Evolutionary conservation across 1,140 invertebrate species (phyloP), one percentile per base, ranked within the genome.

Genomic region (Drosophila elegans): DNA sequence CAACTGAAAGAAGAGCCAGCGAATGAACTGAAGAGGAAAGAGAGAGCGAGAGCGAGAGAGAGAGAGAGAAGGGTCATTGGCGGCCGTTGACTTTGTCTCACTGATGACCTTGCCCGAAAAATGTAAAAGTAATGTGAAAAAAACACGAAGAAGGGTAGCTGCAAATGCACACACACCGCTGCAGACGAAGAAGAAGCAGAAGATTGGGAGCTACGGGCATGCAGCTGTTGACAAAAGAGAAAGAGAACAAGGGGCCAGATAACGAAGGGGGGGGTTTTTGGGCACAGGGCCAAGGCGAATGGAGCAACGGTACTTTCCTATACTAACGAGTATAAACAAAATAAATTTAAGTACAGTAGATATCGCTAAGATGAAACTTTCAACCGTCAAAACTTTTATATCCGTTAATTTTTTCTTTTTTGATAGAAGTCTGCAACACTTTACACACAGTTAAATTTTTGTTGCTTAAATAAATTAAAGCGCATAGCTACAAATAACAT

Each of bases 21-120:
- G 16, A 52, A 56, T 67, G 53, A 53, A n/a, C 56, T 39, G 10
- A 45, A 25, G 11, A 5, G 7, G 45, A 29, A 29, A n/a, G 27
- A 49, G 46, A 34, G n/a, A 48, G 45, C n/a, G 21, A 29, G 48
- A 39, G 9, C 29, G 38, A 41, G 41, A 49, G 36, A 72, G 49
- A 48, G 44, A 62, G 66, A 67, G 52, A 80, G 83, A 80, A 91
- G 90, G 90, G 90, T 91, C 88, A 91, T 82, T 89, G 79, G 86
- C 90, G 90, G 86, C 49, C 91, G 85, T 91, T 91, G 90, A 91
- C 90, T 91, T 89, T 89, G 86, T 91, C 90, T 91, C 81, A 78
- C 59, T 80, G 80, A 86, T 91, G 90, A 91, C 90, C 90, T 91
- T 91, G 90, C 90, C 90, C 90, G 86, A 91, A 91, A 91, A 91